Conservation (phyloP, 1,140 invertebrate species). For the Hermatobates lingyangjiaoensis region DNA sequence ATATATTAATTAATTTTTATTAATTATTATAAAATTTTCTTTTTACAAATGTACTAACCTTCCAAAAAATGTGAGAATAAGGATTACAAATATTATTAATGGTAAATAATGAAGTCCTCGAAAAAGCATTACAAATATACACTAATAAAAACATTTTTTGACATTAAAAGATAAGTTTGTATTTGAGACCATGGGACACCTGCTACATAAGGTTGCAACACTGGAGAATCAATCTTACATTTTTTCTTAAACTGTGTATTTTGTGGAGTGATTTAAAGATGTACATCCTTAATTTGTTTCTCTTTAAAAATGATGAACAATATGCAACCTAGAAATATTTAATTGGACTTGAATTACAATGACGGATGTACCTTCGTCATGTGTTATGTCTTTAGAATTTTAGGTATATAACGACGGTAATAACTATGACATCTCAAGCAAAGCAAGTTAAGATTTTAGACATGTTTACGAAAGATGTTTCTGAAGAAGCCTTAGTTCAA, state of each 20-base stretch:
- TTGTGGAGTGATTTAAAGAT: not conserved
- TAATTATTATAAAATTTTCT: no score
- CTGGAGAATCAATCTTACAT: not conserved
- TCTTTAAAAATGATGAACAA: not conserved
- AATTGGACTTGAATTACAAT: no score
- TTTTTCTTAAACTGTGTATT: not conserved
- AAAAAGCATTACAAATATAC: slow-evolving; percentile 2
- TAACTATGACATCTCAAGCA: not conserved
- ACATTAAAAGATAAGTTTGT: not conserved
- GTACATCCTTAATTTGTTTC: not conserved
- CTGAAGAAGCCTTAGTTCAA: not conserved
- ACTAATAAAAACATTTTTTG: not conserved
- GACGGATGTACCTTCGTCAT: not conserved
- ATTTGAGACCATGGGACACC: not conserved
- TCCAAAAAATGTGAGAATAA: slow-evolving; percentile 34
- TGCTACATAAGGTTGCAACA: not conserved
- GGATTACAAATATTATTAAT: slow-evolving; percentile 30
- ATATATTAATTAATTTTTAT: no score
- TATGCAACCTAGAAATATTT: no score
- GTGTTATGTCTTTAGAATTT: not conserved
- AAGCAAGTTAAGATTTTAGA: not conserved
- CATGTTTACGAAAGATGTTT: not conserved
- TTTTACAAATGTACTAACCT: slow-evolving; percentile 36
- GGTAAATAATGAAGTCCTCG: slow-evolving; percentile 32
- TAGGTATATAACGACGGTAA: not conserved